Evolutionary conservation across 2,113 vertebrate genomes (phyloP).

Genomic region (Salminus brasiliensis): DNA sequence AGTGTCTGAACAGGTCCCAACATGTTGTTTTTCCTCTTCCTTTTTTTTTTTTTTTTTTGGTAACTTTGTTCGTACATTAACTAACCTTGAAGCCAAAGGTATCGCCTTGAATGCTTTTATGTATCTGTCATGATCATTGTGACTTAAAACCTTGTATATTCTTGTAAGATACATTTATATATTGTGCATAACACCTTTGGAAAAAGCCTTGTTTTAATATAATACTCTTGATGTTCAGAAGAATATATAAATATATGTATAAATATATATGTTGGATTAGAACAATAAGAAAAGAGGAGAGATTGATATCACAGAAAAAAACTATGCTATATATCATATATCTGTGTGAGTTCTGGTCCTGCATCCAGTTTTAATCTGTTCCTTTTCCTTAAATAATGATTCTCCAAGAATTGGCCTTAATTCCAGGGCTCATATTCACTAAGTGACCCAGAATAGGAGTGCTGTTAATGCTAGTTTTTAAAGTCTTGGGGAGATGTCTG

Average conservation of each 20-base stretch:
- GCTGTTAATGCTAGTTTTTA: neutral
- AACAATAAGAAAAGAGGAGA: constrained; percentile 51
- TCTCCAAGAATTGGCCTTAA: constrained; percentile 71
- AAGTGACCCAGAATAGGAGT: constrained; percentile 6
- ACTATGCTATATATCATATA: constrained; percentile 49
- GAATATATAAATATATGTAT: constrained; percentile 30
- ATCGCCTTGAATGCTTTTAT: constrained; percentile 77
- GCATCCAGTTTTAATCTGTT: constrained; percentile 10
- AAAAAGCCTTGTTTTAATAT: constrained; percentile 70
- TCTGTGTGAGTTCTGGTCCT: constrained; percentile 31
- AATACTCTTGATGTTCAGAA: constrained; percentile 66
- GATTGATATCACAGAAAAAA: constrained; percentile 48
- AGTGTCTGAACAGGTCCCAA: constrained; percentile 43
- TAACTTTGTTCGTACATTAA: constrained; percentile 71
- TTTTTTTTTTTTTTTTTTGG: constrained; percentile 43
- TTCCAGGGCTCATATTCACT: constrained; percentile 25
- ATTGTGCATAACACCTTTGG: constrained; percentile 73
- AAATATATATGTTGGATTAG: constrained; percentile 54
- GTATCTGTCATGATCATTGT: constrained; percentile 72
- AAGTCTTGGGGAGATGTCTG: neutral
- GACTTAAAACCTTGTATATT: constrained; percentile 77
- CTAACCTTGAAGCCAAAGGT: constrained; percentile 81
- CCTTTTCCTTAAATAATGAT: constrained; percentile 55
- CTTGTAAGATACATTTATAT: constrained; percentile 81
- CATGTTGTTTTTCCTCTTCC: constrained; percentile 22